These are phyloP conservation scores for Muscicapa adusta DNA, from an alignment of 2,113 vertebrate species.

Conservation along the genomic window DNA sequence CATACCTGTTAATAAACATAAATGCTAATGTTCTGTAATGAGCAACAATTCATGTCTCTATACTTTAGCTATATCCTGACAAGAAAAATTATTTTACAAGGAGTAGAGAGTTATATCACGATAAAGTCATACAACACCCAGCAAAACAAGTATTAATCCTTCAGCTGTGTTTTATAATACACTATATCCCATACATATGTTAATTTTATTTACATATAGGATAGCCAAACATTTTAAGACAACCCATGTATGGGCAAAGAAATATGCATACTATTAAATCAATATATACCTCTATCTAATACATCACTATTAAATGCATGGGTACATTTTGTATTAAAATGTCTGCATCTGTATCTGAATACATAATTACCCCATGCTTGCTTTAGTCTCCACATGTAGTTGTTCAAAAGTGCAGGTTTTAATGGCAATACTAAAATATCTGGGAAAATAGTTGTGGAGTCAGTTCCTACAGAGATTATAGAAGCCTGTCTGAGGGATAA, in stretches of 20 bases:
- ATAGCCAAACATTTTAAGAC: neutral
- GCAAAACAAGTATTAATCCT: neutral
- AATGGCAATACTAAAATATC: neutral
- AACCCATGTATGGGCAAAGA: neutral
- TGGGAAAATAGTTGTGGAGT: conserved; percentile 2
- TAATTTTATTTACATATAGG: neutral
- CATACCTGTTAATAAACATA: neutral
- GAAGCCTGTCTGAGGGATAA: neutral
- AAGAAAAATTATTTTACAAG: neutral
- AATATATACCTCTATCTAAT: neutral
- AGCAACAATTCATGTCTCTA: neutral
- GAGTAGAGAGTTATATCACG: neutral
- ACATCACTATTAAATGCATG: neutral
- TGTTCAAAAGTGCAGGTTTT: neutral
- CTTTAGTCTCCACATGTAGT: neutral
- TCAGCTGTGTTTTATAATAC: neutral
- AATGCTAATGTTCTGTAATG: neutral
- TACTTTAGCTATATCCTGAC: neutral
- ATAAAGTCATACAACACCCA: neutral
- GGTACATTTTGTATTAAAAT: neutral
- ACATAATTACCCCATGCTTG: neutral
- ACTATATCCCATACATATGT: neutral
- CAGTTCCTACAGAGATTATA: neutral
- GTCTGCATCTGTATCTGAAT: neutral
- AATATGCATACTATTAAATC: neutral